These are phyloP conservation scores for Salvator merianae DNA, from an alignment of 2,113 vertebrate genomes.

Conservation along the genomic window DNA sequence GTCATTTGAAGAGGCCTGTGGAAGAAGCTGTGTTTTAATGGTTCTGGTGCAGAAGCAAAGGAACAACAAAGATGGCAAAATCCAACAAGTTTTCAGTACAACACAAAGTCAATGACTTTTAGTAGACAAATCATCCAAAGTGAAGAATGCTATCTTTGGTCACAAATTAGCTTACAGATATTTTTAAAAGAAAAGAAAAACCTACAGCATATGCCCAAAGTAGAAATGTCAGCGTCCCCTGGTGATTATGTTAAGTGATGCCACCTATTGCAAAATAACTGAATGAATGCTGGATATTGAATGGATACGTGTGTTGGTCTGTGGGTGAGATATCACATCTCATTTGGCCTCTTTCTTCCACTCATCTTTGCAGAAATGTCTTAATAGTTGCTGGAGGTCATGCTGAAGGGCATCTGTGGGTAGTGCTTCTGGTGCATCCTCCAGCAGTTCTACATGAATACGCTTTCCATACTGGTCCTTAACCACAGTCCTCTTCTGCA, in stretches of 20 bases:
- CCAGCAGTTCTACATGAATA: conserved; percentile 85
- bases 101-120: conserved; percentile 62
- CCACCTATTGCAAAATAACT: conserved; percentile 36
- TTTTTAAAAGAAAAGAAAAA: conserved; percentile 58
- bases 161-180: conserved; percentile 84
- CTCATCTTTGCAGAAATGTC: conserved; percentile 83
- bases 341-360: conserved; percentile 72
- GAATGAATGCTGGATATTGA: conserved; percentile 45
- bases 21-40: conserved; percentile 63
- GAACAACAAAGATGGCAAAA: conserved; percentile 48
- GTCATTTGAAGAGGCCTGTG: conserved; percentile 81
- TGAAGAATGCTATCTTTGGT: conserved; percentile 90
- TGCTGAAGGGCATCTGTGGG: conserved; percentile 86
- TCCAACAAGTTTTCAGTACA: conserved; percentile 49
- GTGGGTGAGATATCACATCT: conserved; percentile 65
- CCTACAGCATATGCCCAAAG: conserved; percentile 56
- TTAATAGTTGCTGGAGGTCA: conserved; percentile 89
- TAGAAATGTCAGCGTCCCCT: conserved; percentile 62
- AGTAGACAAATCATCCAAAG: conserved; percentile 70
- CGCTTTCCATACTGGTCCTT: conserved; percentile 85
- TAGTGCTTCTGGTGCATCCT: conserved; percentile 83
- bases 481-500: conserved; percentile 95
- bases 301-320: conserved; percentile 61
- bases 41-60: conserved; percentile 65
- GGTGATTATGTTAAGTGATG: conserved; percentile 37